A percentile compares a stretch with the other conserved stretches of the same genome.
These are phyloP conservation scores for Sakesphorus luctuosus DNA, from an alignment of 2,113 vertebrate species.

Conservation along the genomic window DNA sequence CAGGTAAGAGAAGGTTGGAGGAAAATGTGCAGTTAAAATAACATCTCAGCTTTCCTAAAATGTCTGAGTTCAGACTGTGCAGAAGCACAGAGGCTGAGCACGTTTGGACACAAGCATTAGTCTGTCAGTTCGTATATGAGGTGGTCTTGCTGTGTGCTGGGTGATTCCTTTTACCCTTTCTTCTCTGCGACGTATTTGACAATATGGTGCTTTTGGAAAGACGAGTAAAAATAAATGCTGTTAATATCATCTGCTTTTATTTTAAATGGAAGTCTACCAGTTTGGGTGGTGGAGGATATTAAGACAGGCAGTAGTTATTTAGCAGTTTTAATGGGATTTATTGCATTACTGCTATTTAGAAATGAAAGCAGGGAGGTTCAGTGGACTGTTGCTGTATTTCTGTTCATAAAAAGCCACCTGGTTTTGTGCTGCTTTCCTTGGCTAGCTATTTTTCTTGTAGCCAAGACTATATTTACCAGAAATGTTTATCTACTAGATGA, in stretches of 20 bases:
- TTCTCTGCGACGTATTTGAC: background rate
- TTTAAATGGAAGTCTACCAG: background rate
- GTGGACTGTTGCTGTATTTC: background rate
- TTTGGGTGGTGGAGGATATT: background rate
- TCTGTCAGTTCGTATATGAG: background rate
- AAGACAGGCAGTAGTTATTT: background rate
- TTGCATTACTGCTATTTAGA: background rate
- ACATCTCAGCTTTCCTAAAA: background rate
- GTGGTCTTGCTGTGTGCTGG: background rate
- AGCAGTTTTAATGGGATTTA: background rate
- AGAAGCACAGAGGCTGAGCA: background rate
- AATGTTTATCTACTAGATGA: background rate
- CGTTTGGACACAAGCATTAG: background rate
- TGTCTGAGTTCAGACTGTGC: background rate
- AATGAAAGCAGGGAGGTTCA: background rate
- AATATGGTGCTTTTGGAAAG: background rate
- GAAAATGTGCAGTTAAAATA: background rate
- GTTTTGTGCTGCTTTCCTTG: background rate
- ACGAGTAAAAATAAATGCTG: background rate
- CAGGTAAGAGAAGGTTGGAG: background rate
- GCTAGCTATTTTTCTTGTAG: background rate
- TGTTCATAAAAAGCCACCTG: background rate
- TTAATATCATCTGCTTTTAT: background rate
- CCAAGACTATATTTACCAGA: background rate
- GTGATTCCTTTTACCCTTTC: background rate